These are phyloP conservation scores for Himalopsyche japonica DNA, from an alignment of 2,888 invertebrate species.

Conservation along the genomic window DNA sequence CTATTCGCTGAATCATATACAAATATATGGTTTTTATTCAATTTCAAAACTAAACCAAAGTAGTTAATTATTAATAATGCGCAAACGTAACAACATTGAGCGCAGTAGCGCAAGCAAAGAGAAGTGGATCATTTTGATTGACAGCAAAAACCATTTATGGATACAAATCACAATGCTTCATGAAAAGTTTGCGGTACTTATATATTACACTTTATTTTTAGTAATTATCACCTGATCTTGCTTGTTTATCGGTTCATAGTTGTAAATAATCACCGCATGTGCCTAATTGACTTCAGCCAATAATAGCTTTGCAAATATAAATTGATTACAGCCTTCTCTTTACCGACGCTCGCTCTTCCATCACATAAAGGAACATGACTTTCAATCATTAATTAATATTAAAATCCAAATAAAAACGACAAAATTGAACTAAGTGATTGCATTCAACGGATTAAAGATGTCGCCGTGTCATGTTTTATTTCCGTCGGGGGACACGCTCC, in stretches of 20 bases:
- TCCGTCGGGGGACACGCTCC: neutral
- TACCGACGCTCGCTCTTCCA: neutral
- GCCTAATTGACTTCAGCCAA: no score
- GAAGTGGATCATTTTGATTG: neutral
- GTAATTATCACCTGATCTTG: no score
- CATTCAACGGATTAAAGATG: neutral
- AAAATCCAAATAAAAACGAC: neutral
- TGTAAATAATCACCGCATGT: no score
- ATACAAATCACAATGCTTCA: no score
- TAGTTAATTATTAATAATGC: neutral
- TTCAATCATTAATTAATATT: neutral
- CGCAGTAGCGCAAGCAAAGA: neutral
- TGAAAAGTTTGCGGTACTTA: no score
- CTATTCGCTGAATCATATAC: neutral
- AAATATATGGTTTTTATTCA: neutral
- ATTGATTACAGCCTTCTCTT: neutral
- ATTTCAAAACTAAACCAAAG: neutral
- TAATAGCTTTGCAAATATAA: no score
- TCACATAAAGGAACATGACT: conserved; percentile 7
- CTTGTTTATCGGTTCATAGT: no score
- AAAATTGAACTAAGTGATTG: neutral
- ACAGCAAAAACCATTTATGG: no score
- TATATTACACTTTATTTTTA: no score
- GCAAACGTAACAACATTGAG: neutral
- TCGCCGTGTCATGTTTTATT: neutral